phyloP scores from a whole-genome alignment of 2,888 invertebrate genomes.

The Chloroclysta siterata region DNA sequence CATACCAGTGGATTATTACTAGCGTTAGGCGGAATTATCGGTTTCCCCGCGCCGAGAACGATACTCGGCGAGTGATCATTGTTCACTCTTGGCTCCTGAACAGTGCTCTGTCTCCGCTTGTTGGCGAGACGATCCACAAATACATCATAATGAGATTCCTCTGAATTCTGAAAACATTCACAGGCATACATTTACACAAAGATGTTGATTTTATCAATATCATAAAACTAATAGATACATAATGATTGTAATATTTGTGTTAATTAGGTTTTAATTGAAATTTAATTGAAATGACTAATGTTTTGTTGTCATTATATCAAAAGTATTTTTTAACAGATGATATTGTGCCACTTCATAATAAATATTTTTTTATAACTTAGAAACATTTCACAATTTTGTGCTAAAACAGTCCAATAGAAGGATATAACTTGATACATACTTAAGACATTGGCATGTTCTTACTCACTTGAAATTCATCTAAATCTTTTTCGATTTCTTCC shows the following conservation, averaged over 20 bases:
- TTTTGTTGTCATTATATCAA: neutral
- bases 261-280: neutral
- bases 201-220: too few species aligned
- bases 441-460: too few species aligned
- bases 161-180: conserved; percentile 79
- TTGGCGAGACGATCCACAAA: conserved; percentile 91
- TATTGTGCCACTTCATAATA: too few species aligned
- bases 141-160: conserved; percentile 90
- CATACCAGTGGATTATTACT: conserved; percentile 71
- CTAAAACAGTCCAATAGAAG: too few species aligned
- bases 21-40: conserved; percentile 72
- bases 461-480: conserved; percentile 91
- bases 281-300: neutral
- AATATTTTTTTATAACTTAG: too few species aligned
- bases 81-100: conserved; percentile 72
- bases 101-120: conserved; percentile 89
- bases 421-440: too few species aligned
- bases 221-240: too few species aligned
- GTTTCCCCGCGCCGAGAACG: conserved; percentile 78
- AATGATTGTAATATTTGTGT: neutral
- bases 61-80: conserved; percentile 77
- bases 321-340: neutral
- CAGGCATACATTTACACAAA: too few species aligned
- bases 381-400: too few species aligned
- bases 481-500: conserved; percentile 89